Base-by-base conservation (phyloP, 1,140 invertebrate species). In the Paramacrobiotus metropolitanus region DNA sequence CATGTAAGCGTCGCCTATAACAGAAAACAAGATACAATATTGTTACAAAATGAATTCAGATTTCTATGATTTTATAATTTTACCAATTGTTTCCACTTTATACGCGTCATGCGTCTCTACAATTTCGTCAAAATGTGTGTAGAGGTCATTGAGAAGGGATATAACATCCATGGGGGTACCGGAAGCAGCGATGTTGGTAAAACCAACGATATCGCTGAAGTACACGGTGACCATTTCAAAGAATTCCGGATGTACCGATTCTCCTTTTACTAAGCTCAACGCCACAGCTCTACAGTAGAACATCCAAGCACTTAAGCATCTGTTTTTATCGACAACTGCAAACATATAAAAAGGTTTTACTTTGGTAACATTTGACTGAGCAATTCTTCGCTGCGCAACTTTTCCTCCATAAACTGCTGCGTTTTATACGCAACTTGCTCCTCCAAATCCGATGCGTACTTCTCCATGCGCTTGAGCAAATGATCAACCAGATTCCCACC, bases 311-410 rank as follows among this genome's bases (percentile, higher is more conserved):
- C n/a, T n/a, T n/a, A n/a, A n/a, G n/a, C n/a, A n/a, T n/a, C n/a
- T n/a, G n/a, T n/a, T n/a, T n/a, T n/a, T n/a, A n/a, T n/a, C n/a
- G n/a, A n/a, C n/a, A n/a, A n/a, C n/a, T n/a, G n/a, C n/a, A n/a
- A n/a, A n/a, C n/a, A n/a, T 40, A 40, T 40, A 40, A 40, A 40
- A 60, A 48, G 59, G 21, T 66, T 68, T 74, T 78, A 87, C 64
- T 84, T 81, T 0, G 93, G 93, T 59, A 97, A 72, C 90, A 97
- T 94, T 74, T 90, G 68, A 82, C 86, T 65, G 0, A 96, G 73
- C 28, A 96, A 70, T n/a, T 83, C 81, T 68, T 88, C 86, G 63
- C 90, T 95, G 77, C 94, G 93, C 72, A 90, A 88, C 71, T 96
- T 95, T 73, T 96, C 92, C 70, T 94, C 89, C 62, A 86, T 82